Evolutionary conservation across 2,888 invertebrate genomes (phyloP), one percentile per base, ranked within the genome.

Genomic region (Desoria tigrina): DNA sequence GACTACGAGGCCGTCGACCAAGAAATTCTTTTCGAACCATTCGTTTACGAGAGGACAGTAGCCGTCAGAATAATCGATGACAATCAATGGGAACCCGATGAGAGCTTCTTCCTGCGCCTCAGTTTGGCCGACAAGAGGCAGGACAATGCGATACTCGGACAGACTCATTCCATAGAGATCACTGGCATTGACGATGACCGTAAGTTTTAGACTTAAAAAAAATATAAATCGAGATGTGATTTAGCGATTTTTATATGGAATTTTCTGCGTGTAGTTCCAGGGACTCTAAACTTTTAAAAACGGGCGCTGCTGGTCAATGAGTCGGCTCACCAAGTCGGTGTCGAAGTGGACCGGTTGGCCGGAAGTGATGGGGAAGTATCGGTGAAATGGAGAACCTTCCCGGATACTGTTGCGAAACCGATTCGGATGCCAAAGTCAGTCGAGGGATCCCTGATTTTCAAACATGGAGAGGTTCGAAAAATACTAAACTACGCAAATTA

Each of bases 171-270:
- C 72, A 83, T 83, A 80, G 84, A 84, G 77, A 80, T 85, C 39
- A 84, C 84, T 23, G 85, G 85, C 63, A 80, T 85, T 39, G 84
- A 85, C 73, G 84, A 85, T 75, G 84, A 85, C 75, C 82, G 84
- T 84, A 77, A 77, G 32, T n/a, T n/a, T n/a, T n/a, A n/a, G n/a
- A 11, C 7, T 18, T 14, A 32, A 61, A 4, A 16, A 51, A 24
- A n/a, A n/a, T n/a, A n/a, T 53, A 24, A 42, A 6, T 24, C 11
- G 16, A 60, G 18, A 28, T 53, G 16, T 63, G 53, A 61, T 55
- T 50, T 26, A 65, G 77, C 3, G n/a, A n/a, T n/a, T n/a, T n/a
- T n/a, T n/a, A n/a, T n/a, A n/a, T n/a, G n/a, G n/a, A n/a, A n/a
- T n/a, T n/a, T n/a, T n/a, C n/a, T n/a, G n/a, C n/a, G n/a, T n/a